Evolutionary conservation across 1,140 invertebrate species (phyloP).

Genomic region (Kradibia gibbosae): DNA sequence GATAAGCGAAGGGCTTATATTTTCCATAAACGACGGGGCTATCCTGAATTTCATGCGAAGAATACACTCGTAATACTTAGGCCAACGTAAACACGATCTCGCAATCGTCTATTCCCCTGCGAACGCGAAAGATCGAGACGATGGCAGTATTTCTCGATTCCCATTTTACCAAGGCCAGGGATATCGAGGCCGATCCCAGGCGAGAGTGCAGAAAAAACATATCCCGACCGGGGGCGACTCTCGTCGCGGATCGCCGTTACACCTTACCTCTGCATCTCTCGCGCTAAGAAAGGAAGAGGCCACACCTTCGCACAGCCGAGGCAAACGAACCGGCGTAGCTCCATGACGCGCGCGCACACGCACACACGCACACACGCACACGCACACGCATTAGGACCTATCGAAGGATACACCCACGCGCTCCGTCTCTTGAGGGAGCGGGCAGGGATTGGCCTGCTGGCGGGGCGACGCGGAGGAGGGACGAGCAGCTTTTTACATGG

Average conservation of each 20-base stretch:
- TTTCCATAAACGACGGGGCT: neutral
- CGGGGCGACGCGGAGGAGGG: neutral
- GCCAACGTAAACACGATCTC: neutral
- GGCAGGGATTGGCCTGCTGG: neutral
- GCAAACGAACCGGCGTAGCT: too few relatives aligned
- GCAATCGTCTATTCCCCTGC: slow-evolving; percentile 1
- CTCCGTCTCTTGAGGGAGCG: neutral
- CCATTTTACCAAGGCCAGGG: neutral
- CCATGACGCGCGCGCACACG: neutral
- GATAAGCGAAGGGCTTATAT: neutral
- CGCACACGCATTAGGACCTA: neutral
- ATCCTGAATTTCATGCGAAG: neutral
- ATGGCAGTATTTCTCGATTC: neutral
- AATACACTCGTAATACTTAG: neutral
- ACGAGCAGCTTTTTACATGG: neutral
- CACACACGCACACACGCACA: neutral
- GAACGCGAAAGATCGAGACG: neutral
- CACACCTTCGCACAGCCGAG: slow-evolving; percentile 24
- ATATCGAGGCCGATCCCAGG: neutral
- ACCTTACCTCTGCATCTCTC: slow-evolving; percentile 1
- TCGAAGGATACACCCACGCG: slow-evolving; percentile 16
- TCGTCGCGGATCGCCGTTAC: slow-evolving; percentile 11
- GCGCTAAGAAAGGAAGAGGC: slow-evolving; percentile 14
- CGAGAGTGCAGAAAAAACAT: neutral
- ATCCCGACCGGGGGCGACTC: neutral